Evolutionary conservation across 2,797 vertebrate genomes (phyloP).

Genomic region (Sebastes diploproa): DNA sequence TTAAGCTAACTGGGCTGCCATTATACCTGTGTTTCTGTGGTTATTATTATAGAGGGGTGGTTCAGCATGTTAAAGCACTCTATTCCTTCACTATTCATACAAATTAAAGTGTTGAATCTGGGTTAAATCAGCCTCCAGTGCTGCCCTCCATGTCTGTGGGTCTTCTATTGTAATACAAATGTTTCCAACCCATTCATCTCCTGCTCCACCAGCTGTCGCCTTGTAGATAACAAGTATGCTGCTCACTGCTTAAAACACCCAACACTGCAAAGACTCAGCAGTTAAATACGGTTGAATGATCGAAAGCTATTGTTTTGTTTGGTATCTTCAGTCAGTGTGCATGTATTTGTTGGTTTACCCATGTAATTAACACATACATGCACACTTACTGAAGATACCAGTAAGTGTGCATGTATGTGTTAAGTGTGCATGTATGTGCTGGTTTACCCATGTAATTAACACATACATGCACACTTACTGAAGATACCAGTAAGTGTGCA

Average conservation of each 20-base stretch:
- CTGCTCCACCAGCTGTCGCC: conserved; percentile 46
- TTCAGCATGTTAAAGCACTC: neutral
- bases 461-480: neutral
- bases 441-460: neutral
- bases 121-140: neutral
- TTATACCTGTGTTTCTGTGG: conserved; percentile 1
- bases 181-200: conserved; percentile 54
- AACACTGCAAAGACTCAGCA: neutral
- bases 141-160: neutral
- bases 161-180: conserved; percentile 65
- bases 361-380: neutral
- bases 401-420: neutral
- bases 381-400: too few relatives aligned
- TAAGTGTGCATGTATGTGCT: neutral
- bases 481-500: too few relatives aligned
- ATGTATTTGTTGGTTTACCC: neutral
- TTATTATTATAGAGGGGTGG: neutral
- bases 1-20: conserved; percentile 43
- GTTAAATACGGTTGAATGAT: neutral
- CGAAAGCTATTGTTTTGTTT: neutral
- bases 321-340: neutral
- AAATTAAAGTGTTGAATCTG: neutral
- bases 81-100: neutral
- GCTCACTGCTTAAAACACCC: neutral
- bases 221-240: conserved; percentile 28